Evolutionary conservation across 2,888 invertebrate species (phyloP), one percentile per base, ranked within the genome.

Genomic region (Ptilodon capucinus): DNA sequence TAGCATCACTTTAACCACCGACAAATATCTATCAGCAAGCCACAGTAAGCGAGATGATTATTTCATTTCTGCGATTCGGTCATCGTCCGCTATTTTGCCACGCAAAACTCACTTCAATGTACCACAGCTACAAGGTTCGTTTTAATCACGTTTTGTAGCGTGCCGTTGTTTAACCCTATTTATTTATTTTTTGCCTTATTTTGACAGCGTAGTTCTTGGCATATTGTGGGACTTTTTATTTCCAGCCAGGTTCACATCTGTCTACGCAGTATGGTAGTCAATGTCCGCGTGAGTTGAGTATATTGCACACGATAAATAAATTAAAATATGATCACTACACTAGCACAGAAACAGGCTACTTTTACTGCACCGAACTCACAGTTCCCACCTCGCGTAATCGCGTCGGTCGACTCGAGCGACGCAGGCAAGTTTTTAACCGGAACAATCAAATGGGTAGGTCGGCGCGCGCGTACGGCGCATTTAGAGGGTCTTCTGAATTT

Each of bases 151-250:
- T 62, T 54, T 57, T 56, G 52, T 59, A 64, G 55, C 68, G 60
- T 57, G 68, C 74, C 71, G 79, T 79, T 79, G 79, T 82, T 84
- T 80, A 84, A 79, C 82, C 78, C 82, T 83, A 86, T 86, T 88
- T 88, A 89, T 86, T 87, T 89, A 88, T 89, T 89, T 87, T 88
- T 81, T 76, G 77, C 75, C 75, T 78, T 87, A 86, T 86, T 84
- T 84, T 86, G 84, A 86, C 82, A 84, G 74, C 68, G 67, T 70
- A 60, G 63, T 80, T 80, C 64, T 71, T 72, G 66, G 64, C 57
- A 49, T 57, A 48, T 41, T 47, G 49, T 62, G 21, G 35, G 48
- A 50, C 53, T 59, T 62, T 60, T 62, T 56, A 58, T 67, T 60
- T 65, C 44, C 53, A 56, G 50, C 64, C 62, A 72, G 60, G 50